Evolutionary conservation across 2,888 invertebrate genomes (phyloP), one percentile per base, ranked within the genome.

Genomic region (Bembecia ichneumoniformis): DNA sequence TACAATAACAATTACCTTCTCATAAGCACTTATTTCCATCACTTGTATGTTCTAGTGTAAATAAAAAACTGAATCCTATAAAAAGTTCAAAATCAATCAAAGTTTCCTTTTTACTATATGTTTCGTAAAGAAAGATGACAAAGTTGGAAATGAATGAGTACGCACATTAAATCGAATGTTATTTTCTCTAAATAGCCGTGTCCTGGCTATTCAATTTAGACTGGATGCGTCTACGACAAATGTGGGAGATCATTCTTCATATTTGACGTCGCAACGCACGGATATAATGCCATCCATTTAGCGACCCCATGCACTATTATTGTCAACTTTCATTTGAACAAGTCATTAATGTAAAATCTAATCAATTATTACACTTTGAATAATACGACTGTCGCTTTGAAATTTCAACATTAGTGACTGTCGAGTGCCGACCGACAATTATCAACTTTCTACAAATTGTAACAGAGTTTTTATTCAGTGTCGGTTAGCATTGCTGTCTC

Each of bases 241-340:
- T 73, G 73, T 69, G 55, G 60, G 58, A 66, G 66, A 70, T 67
- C 77, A 82, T 82, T 74, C 59, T 71, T 82, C 79, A 81, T 78
- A 77, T 79, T 74, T 79, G 81, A 81, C 77, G 64, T 73, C 63
- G 65, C 64, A 63, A 59, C 66, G 67, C 68, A 63, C 58, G 64
- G 68, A 71, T 71, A 73, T 77, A 80, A 77, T 77, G 70, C 71
- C 69, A 69, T 77, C 74, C 70, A 80, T 80, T 80, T 80, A 79
- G 73, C 69, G 68, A 72, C 69, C 71, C 28, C 34, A 74, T 68
- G 68, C 63, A 65, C 66, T 68, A 71, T 71, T 77, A 74, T 77
- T 71, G 68, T 74, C 62, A 68, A 65, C 62, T 66, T 65, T 64
- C 61, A 64, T 66, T 67, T 58, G 58, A 70, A 68, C 68, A 61